phyloP scores from a whole-genome alignment of 2,113 vertebrate species.

The Rutilus rutilus region DNA sequence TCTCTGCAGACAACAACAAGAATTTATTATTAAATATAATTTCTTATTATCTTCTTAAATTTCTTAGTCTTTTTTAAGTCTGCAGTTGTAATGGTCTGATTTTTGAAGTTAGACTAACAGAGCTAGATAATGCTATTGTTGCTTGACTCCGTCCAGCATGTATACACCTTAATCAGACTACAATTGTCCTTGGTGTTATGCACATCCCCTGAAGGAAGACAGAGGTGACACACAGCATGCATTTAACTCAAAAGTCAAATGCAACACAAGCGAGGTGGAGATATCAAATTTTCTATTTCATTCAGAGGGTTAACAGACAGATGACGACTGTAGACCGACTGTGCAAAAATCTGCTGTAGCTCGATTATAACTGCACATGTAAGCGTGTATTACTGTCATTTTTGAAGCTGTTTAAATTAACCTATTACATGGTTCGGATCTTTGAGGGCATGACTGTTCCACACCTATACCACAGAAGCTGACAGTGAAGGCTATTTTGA shows the following conservation, averaged over 20 bases:
- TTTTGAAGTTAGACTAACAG: neutral
- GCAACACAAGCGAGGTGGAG: neutral
- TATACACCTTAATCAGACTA: neutral
- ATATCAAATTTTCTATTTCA: neutral
- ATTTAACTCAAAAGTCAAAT: neutral
- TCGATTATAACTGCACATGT: neutral
- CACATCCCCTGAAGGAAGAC: neutral
- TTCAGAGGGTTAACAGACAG: neutral
- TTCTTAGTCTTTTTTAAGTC: neutral
- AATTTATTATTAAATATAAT: neutral
- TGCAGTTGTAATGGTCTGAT: neutral
- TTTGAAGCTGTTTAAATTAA: constrained; percentile 3
- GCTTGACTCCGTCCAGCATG: neutral
- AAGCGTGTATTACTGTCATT: neutral
- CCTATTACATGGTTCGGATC: neutral
- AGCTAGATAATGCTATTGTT: neutral
- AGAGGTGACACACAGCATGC: neutral
- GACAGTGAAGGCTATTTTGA: constrained; percentile 69
- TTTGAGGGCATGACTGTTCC: constrained; percentile 48
- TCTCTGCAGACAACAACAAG: neutral
- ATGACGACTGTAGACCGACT: neutral
- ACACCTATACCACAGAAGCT: constrained; percentile 73
- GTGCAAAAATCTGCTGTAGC: neutral
- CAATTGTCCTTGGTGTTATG: neutral
- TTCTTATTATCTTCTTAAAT: too few species aligned